Evolutionary conservation across 2,113 vertebrate genomes (phyloP).

Genomic region (Bos javanicus): DNA sequence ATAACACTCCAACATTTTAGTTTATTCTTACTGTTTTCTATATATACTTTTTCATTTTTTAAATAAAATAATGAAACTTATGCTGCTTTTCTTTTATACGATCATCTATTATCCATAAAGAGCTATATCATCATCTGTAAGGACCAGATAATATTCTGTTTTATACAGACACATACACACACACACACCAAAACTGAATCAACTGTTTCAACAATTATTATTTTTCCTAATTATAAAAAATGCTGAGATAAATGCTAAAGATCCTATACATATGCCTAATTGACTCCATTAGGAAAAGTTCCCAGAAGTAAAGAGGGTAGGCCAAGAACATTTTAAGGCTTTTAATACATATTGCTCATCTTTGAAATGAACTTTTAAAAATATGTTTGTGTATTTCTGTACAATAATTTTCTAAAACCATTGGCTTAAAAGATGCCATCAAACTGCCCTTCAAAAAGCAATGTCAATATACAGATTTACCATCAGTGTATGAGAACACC

Average conservation of each 20-base stretch:
- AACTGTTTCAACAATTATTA: background rate
- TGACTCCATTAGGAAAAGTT: background rate
- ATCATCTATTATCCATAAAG: background rate
- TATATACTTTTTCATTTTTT: background rate
- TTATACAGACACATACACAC: background rate
- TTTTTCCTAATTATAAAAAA: background rate
- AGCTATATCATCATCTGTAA: background rate
- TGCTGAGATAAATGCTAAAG: background rate
- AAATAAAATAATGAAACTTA: slow-evolving; percentile 10
- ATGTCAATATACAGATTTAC: background rate
- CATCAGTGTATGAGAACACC: background rate
- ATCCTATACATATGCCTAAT: background rate
- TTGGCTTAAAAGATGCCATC: background rate
- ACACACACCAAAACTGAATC: background rate
- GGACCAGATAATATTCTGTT: background rate
- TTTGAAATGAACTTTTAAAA: slow-evolving; percentile 1
- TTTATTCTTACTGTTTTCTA: slow-evolving; percentile 14
- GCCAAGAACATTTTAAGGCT: background rate
- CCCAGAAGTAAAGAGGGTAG: background rate
- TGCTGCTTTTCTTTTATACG: slow-evolving; percentile 3
- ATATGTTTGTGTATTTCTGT: background rate
- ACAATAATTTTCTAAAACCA: background rate
- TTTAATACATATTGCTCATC: background rate
- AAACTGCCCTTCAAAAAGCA: background rate
- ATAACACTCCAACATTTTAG: background rate